Percentiles rank a stretch among this genome's conserved stretches.
phyloP scores from a whole-genome alignment of 2,888 invertebrate genomes.

The Scaptomyza caliginosa region DNA sequence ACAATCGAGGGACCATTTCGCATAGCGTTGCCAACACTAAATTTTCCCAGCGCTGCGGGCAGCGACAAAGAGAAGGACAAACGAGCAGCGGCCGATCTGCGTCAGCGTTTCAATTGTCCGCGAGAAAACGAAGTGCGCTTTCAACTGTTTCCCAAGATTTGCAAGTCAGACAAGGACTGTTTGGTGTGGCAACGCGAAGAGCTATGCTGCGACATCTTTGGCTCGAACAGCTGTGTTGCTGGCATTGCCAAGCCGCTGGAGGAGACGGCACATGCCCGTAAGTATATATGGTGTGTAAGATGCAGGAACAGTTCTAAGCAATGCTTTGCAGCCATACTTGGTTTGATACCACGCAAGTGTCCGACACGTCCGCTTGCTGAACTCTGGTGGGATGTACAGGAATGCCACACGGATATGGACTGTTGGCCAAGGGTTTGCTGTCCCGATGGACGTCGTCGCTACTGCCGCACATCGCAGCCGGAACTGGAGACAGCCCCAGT shows the following conservation, averaged over 20 bases:
- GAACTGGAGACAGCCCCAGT: conserved; percentile 86
- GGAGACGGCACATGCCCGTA: conserved; percentile 81
- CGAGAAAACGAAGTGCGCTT: conserved; percentile 84
- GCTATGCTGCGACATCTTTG: conserved; percentile 83
- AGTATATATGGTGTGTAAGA: conserved; percentile 26
- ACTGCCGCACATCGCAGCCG: conserved; percentile 89
- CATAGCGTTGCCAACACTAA: conserved; percentile 78
- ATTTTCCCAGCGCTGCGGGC: conserved; percentile 44
- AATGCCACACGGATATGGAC: conserved; percentile 88
- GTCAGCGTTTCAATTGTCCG: conserved; percentile 82
- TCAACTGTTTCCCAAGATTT: conserved; percentile 83
- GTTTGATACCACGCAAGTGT: conserved; percentile 89
- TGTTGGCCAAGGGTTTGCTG: conserved; percentile 92
- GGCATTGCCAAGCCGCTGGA: conserved; percentile 86
- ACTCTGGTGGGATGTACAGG: conserved; percentile 88
- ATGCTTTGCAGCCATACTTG: conserved; percentile 86
- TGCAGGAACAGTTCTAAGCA: background rate
- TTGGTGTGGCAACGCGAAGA: conserved; percentile 81
- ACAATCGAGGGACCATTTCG: conserved; percentile 78
- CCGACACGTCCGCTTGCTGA: conserved; percentile 89
- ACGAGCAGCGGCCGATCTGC: conserved; percentile 64
- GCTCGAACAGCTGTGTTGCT: conserved; percentile 86
- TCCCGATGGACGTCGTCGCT: conserved; percentile 88
- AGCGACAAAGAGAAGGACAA: conserved; percentile 83
- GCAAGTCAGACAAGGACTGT: conserved; percentile 82